phyloP scores from a whole-genome alignment of 1,140 invertebrate species.

The Hermatobates lingyangjiaoensis region DNA sequence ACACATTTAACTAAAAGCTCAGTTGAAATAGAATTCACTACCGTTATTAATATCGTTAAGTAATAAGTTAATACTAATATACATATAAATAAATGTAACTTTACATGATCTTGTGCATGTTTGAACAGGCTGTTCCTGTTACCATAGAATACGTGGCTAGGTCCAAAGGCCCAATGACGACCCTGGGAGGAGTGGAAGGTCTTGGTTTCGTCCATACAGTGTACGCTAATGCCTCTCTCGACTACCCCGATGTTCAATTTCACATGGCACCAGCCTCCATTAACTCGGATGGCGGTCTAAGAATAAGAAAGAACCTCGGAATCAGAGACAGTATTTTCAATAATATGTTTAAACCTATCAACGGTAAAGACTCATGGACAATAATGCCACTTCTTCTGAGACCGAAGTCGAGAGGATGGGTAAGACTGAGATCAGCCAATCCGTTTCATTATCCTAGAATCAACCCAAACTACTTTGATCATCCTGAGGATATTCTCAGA shows the following conservation, averaged over 20 bases:
- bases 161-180: constrained; percentile 64
- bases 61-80: too few relatives aligned
- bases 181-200: constrained; percentile 64
- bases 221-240: constrained; percentile 47
- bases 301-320: constrained; percentile 58
- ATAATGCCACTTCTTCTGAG: constrained; percentile 62
- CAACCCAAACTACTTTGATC: constrained; percentile 71
- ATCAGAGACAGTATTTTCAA: constrained; percentile 64
- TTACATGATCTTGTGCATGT: too few relatives aligned
- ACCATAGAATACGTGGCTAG: constrained; percentile 59
- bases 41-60: too few relatives aligned
- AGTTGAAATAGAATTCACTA: too few relatives aligned
- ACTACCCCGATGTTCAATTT: constrained; percentile 68
- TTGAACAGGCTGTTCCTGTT: constrained; percentile 45
- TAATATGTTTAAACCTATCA: constrained; percentile 52
- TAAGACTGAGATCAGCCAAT: constrained; percentile 51
- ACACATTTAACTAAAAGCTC: too few relatives aligned
- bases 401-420: constrained; percentile 52
- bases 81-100: too few relatives aligned
- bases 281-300: constrained; percentile 52
- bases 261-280: constrained; percentile 74
- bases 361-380: constrained; percentile 58
- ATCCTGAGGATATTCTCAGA: constrained; percentile 52
- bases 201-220: constrained; percentile 67
- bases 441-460: constrained; percentile 72